Evolutionary conservation across 2,797 vertebrate genomes (phyloP).

Genomic region (Heliangelus exortis): DNA sequence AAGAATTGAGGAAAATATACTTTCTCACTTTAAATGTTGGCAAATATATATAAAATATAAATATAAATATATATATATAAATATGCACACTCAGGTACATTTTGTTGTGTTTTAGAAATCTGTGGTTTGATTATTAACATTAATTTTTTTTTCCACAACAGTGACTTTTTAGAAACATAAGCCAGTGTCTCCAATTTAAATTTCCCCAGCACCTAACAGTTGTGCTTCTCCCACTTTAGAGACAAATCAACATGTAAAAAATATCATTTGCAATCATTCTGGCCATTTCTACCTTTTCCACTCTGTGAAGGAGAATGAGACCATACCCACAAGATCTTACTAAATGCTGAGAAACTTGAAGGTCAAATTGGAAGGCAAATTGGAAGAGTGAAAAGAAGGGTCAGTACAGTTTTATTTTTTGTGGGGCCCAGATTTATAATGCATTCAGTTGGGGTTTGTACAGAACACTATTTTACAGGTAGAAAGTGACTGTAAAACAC

Average conservation of each 20-base stretch:
- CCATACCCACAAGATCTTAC: slow-evolving; percentile 6
- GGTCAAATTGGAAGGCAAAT: background rate
- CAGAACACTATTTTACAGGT: slow-evolving; percentile 21
- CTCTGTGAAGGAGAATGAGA: slow-evolving; percentile 12
- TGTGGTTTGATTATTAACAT: slow-evolving; percentile 72
- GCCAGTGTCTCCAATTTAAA: slow-evolving; percentile 16
- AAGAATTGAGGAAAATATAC: slow-evolving; percentile 61
- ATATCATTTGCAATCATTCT: background rate
- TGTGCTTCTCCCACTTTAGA: slow-evolving; percentile 5
- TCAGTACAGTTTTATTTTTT: background rate
- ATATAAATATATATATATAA: slow-evolving; percentile 73
- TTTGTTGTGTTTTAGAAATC: slow-evolving; percentile 77
- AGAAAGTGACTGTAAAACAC: slow-evolving; percentile 17
- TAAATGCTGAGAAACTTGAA: slow-evolving; percentile 37
- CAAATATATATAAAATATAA: slow-evolving; percentile 68
- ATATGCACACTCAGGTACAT: slow-evolving; percentile 81
- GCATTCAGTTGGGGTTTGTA: slow-evolving; percentile 18
- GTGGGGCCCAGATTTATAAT: background rate
- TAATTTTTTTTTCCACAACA: slow-evolving; percentile 34
- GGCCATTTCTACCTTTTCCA: slow-evolving; percentile 15
- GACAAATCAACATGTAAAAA: background rate
- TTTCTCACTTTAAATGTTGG: slow-evolving; percentile 67
- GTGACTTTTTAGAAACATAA: slow-evolving; percentile 7
- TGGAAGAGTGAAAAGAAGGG: background rate
- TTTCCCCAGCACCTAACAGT: slow-evolving; percentile 10